These are phyloP conservation scores for Rafetus swinhoei DNA, from an alignment of 2,113 vertebrate species.

Conservation along the genomic window DNA sequence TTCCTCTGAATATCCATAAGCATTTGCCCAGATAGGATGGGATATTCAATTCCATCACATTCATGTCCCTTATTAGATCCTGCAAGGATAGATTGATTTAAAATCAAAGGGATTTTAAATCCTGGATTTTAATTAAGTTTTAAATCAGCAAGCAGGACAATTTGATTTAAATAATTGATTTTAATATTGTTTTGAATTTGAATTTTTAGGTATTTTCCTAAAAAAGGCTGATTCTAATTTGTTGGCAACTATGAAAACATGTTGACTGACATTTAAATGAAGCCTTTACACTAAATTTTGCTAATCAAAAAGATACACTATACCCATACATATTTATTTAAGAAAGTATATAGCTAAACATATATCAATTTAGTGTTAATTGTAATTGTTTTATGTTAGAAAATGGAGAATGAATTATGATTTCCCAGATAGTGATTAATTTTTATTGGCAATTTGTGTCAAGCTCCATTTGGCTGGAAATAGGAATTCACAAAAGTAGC, in stretches of 20 bases:
- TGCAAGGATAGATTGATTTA: neutral
- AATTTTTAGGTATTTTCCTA: neutral
- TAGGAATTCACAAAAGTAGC: neutral
- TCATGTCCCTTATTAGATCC: neutral
- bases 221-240: neutral
- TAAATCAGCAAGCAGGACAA: neutral
- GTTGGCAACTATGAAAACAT: neutral
- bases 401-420: neutral
- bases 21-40: neutral
- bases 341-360: neutral
- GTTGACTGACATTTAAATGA: neutral
- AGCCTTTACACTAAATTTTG: neutral
- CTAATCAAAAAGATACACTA: neutral
- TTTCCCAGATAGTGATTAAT: neutral
- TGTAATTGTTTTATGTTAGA: neutral
- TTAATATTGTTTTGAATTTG: neutral
- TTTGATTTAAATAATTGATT: neutral
- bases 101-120: neutral
- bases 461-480: neutral
- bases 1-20: no score
- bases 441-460: neutral
- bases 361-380: neutral
- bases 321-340: neutral
- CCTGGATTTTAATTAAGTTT: neutral
- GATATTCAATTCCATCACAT: neutral